Base-by-base conservation (phyloP, 2,888 invertebrate genomes). In the Limenitis camilla region DNA sequence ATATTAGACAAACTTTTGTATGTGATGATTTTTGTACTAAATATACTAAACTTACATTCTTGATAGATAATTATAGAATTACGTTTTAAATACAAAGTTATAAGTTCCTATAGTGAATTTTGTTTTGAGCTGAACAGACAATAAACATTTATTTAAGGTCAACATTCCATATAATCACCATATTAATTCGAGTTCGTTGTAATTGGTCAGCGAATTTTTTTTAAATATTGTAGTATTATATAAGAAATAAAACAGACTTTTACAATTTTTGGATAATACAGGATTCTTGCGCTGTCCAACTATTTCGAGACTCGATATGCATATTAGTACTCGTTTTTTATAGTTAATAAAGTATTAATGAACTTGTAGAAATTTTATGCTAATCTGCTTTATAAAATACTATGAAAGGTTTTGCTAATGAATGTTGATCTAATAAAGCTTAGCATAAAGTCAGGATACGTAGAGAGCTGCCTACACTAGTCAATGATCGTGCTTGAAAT, bases 101-200 rank as follows among this genome's bases (percentile, higher is more conserved):
- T 57, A 43, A 40, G 50, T 62, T 63, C 53, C 56, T 59, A 55
- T 52, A 48, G 50, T 53, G 35, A 60, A 60, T 54, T 58, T 64
- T 56, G 53, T 53, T 64, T 66, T 67, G 64, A 63, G 73, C 74
- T 76, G 73, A 71, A 68, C 66, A 74, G 81, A 81, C 81, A 80
- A 80, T 81, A 81, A 80, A 38, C 30, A 27, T 29, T 42, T 40
- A 40, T 50, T 43, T 36, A 31, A 44, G 43, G 44, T 56, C 53
- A 53, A 56, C 49, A 53, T 53, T 50, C 40, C 31, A 46, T 35
- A 30, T 36, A 36, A 35, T 30, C 36, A 29, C 30, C 36, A 45
- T 45, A 35, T 36, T 29, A 28, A 45, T 29, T 36, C 19, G 45
- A n/a, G n/a, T n/a, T n/a, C n/a, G n/a, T n/a, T n/a, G n/a, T n/a